Base-by-base conservation (phyloP, 2,113 vertebrate species). In the Clarias magur region DNA sequence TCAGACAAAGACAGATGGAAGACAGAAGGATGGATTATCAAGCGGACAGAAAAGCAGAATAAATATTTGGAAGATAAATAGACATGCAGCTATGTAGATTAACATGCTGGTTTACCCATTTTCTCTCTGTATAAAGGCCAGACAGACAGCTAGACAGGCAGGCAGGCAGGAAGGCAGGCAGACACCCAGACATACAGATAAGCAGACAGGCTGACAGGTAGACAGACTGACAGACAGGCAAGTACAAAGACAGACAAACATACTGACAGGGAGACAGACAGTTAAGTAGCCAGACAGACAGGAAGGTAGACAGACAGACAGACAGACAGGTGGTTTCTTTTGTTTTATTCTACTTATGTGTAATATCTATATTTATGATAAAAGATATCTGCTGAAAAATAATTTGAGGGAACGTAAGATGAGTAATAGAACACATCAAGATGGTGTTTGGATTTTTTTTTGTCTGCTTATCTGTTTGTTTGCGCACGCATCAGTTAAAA, bases 1-100 rank as follows among this genome's bases (percentile, higher is more conserved):
- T 4, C 42, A 83, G 54, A 25, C 23, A 68, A 19, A 68, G 13
- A 83, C 38, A 83, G 63, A 83, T 70, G n/a, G 62, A 82, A 53
- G 81, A 65, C 34, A 65, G 25, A 21, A 19, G 34, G 57, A 53
- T 30, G 42, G 67, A 25, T 27, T 53, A 25, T 16, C 8, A 65
- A 17, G 12, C 13, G 65, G 56, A 67, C 65, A 34, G 48, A 68
- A 54, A 70, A 25, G 42, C 42, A 27, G 48, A 23, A 25, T 21
- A 27, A 54, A 72, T 81, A 42, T 19, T 21, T 13, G 23, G 12
- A 54, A 54, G 42, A 83, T 25, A 67, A 42, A 53, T 23, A 82
- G 63, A 82, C 42, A 53, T 42, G 3, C 13, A 83, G 30, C 65
- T 3, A 65, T 38, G 25, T n/a, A 48, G 80, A 65, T 23, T 27